Conservation (phyloP, 2,888 invertebrate genomes). For the Eilema sororculum region DNA sequence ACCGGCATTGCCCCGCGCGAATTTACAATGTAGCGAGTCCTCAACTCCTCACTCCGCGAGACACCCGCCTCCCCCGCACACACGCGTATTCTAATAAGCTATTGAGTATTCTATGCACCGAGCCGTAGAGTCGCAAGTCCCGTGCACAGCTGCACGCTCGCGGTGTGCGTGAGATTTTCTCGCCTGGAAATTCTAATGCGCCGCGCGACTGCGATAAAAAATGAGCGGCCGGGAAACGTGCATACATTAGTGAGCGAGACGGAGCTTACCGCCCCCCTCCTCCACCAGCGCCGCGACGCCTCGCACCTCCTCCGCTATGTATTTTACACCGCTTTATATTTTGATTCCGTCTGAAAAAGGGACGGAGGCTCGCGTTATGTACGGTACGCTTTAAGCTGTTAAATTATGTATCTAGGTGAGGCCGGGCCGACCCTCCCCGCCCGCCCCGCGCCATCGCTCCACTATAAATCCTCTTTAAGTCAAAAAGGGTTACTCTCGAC, state of each 20-base stretch:
- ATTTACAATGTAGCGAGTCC: conserved; percentile 78
- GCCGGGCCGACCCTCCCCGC: conserved; percentile 22
- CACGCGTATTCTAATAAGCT: conserved; percentile 20
- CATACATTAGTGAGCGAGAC: conserved; percentile 83
- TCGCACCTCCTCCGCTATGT: conserved; percentile 56
- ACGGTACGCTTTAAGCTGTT: conserved; percentile 59
- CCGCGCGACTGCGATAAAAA: conserved; percentile 86
- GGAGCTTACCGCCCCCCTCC: conserved; percentile 62
- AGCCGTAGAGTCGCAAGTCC: conserved; percentile 27
- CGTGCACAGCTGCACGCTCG: conserved; percentile 21
- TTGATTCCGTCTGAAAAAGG: conserved; percentile 75
- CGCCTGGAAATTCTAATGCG: conserved; percentile 87
- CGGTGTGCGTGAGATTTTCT: conserved; percentile 83
- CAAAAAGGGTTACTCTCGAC: conserved; percentile 34
- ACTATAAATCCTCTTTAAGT: conserved; percentile 27
- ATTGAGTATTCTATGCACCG: conserved; percentile 19
- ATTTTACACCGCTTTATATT: conserved; percentile 78
- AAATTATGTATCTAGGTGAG: conserved; percentile 67
- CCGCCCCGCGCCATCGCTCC: conserved; percentile 8
- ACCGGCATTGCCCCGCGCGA: conserved; percentile 66
- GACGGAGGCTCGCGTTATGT: conserved; percentile 66
- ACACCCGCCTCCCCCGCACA: conserved; percentile 45
- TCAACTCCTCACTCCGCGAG: conserved; percentile 58
- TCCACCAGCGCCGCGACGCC: conserved; percentile 56
- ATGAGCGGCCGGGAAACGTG: conserved; percentile 84